Evolutionary conservation across 2,113 vertebrate genomes (phyloP), one percentile per base, ranked within the genome.

Genomic region (Eolophus roseicapilla): DNA sequence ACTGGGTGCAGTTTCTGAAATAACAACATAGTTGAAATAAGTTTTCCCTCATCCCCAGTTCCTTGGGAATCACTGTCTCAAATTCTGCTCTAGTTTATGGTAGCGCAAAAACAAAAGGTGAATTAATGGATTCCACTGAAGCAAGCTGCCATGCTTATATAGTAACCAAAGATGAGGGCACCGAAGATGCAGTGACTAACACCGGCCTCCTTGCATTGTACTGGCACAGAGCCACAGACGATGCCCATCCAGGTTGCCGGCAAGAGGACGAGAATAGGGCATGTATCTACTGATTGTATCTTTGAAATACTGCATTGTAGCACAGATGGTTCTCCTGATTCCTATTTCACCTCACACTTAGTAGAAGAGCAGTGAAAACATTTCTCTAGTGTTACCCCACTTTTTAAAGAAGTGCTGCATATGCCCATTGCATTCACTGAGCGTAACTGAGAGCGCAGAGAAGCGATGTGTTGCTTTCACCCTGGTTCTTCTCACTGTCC

Each of bases 181-280:
- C 37, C 28, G 6, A 25, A 84, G 41, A 11, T 13, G 29, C 33
- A 70, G 73, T 59, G 47, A 13, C 7, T n/a, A 25, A 46, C 31
- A 19, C 17, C 0, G 0, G 35, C 57, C 47, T 43, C n/a, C 59
- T 64, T 35, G 79, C 20, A 1, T 29, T 13, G 21, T 11, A 23
- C 44, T 53, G 43, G 63, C 53, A n/a, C 10, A 39, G 68, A 70
- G 75, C 88, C 85, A 12, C 0, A 0, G 64, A 31, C 44, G 13
- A 3, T 16, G 15, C 39, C 59, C 31, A 7, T 10, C 37, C 1
- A 3, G 9, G 9, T 3, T 69, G 33, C 49, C 81, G 92, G 76
- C 39, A 57, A 33, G 57, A 53, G 31, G 21, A 41, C 8, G 50
- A 35, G 29, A 55, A 13, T 14, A 39, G 29, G 25, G 20, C 35